These are phyloP conservation scores for Lycophotia porphyrea DNA, from an alignment of 2,888 invertebrate species.

Conservation along the genomic window DNA sequence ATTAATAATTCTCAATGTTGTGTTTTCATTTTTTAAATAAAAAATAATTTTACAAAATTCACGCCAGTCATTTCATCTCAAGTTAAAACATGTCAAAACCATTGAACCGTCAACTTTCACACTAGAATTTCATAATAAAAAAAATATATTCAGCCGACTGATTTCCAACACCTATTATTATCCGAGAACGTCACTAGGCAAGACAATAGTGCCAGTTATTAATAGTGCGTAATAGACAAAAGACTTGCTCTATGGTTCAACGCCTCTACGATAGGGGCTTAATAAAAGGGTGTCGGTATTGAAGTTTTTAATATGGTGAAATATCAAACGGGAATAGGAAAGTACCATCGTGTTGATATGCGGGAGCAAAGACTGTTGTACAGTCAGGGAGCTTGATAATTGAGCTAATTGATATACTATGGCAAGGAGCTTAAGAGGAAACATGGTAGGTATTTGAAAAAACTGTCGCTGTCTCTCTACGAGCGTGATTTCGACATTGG, in stretches of 20 bases:
- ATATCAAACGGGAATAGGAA: slow-evolving; percentile 26
- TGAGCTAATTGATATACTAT: neutral
- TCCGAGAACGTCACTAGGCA: slow-evolving; percentile 49
- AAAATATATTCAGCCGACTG: slow-evolving; percentile 38
- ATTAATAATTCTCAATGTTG: too few relatives aligned
- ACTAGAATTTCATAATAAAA: neutral
- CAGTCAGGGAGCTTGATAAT: neutral
- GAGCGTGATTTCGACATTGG: too few relatives aligned
- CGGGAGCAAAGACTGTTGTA: slow-evolving; percentile 20
- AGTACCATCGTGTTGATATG: slow-evolving; percentile 25
- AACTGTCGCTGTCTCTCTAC: too few relatives aligned
- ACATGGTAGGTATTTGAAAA: too few relatives aligned
- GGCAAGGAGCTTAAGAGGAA: too few relatives aligned
- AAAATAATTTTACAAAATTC: too few relatives aligned
- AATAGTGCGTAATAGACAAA: slow-evolving; percentile 71
- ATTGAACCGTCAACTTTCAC: slow-evolving; percentile 20
- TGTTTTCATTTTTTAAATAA: too few relatives aligned
- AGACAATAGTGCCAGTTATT: slow-evolving; percentile 66
- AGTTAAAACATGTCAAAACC: slow-evolving; percentile 32
- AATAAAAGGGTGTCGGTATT: slow-evolving; percentile 62
- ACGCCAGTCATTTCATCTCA: slow-evolving; percentile 19
- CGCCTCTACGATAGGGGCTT: slow-evolving; percentile 69
- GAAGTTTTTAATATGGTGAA: slow-evolving; percentile 47
- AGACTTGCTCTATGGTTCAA: slow-evolving; percentile 70
- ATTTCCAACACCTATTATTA: slow-evolving; percentile 53